Base-by-base conservation (phyloP, 2,888 invertebrate species). In the Rapana venosa region DNA sequence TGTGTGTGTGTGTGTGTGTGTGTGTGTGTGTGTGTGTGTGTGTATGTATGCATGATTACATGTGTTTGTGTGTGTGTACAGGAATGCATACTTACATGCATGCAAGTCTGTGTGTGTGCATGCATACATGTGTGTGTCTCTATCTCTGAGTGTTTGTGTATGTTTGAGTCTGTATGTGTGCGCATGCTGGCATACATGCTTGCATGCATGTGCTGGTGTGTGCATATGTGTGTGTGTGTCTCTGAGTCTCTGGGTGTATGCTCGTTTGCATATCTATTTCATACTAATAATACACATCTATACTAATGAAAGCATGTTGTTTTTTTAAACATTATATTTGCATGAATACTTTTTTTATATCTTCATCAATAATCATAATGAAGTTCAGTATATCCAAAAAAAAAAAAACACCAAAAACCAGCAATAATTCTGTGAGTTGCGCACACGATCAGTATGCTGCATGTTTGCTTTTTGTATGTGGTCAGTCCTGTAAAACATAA, bases 401-500 rank as follows among this genome's bases (percentile, higher is more conserved):
- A 66, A 22, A 66, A 66, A 66, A 66, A 13, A 66, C 13, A 26
- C 13, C 20, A 26, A 2, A 13, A 66, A 66, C n/a, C n/a, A n/a
- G 66, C 66, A 66, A 13, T 17, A 2, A 66, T 22, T 22, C 13
- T 32, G 32, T 79, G 77, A 0, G n/a, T 15, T 85, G 58, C 58
- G 36, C 30, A 58, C 66, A 66, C 30, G 22, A 56, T 86, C 81
- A 86, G 61, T 58, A 32, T 66, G 86, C 58, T 86, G 86, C 66
- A 86, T 66, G 35, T 58, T 86, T 86, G 66, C 86, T 86, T 66
- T n/a, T 47, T 47, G 47, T 47, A 47, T 86, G 66, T 86, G 22
- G 20, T 86, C 86, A 86, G 86, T 86, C 86, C 86, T 86, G 66
- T 86, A 17, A 86, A 58, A 35, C 86, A 35, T 86, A 35, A 26